Conservation (phyloP, 2,888 invertebrate genomes). For the Lysandra coridon region DNA sequence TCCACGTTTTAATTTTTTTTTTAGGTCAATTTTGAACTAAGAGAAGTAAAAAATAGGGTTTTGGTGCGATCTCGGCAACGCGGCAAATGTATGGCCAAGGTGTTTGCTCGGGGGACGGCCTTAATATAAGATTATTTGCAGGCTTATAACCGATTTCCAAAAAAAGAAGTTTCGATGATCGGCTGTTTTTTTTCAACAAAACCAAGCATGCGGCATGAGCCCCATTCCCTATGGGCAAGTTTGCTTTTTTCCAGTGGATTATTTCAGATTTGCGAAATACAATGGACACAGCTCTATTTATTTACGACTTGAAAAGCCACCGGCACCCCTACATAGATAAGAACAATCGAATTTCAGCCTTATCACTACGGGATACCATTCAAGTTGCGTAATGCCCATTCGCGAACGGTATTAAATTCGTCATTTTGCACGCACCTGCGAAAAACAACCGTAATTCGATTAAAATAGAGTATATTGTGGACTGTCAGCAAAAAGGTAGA, state of each 20-base stretch:
- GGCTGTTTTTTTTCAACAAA: background rate
- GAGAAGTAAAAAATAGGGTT: too few relatives aligned
- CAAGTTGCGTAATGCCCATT: slow-evolving; percentile 38
- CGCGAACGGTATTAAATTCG: slow-evolving; percentile 51
- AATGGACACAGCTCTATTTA: slow-evolving; percentile 60
- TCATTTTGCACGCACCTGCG: slow-evolving; percentile 33
- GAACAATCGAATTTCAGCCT: slow-evolving; percentile 46
- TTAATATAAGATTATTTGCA: too few relatives aligned
- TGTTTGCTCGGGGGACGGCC: too few relatives aligned
- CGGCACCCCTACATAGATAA: slow-evolving; percentile 55
- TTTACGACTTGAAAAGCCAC: slow-evolving; percentile 57
- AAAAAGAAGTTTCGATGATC: too few relatives aligned
- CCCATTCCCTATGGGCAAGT: background rate
- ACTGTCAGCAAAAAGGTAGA: background rate
- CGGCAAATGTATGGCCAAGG: too few relatives aligned
- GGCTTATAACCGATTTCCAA: too few relatives aligned
- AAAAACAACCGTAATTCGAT: slow-evolving; percentile 23
- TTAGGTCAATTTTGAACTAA: too few relatives aligned
- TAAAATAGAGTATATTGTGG: slow-evolving; percentile 2
- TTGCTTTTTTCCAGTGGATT: background rate
- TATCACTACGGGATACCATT: slow-evolving; percentile 38
- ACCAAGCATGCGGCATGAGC: background rate
- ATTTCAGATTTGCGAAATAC: slow-evolving; percentile 33
- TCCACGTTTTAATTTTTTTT: too few relatives aligned
- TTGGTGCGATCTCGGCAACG: too few relatives aligned